Evolutionary conservation across 2,113 vertebrate genomes (phyloP).

Genomic region (Grammomys dolichurus): DNA sequence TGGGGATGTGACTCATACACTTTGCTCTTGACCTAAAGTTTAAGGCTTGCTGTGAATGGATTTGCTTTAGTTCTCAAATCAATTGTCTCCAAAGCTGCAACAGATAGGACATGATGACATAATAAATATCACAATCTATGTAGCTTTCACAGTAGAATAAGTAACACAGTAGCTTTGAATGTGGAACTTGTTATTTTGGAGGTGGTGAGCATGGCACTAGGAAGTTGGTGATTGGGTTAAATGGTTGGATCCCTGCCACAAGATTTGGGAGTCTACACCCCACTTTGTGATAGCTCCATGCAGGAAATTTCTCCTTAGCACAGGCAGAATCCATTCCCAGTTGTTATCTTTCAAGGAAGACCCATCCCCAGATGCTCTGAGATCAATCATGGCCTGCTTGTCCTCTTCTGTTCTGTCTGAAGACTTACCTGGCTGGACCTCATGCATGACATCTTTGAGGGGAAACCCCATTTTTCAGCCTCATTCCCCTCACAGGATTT

Average conservation of each 20-base stretch:
- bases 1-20: not conserved
- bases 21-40: not conserved
- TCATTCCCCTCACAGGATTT: not conserved
- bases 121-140: not conserved
- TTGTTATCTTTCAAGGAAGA: not conserved
- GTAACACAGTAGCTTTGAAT: not conserved
- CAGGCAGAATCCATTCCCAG: not conserved
- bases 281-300: not conserved
- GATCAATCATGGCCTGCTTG: not conserved
- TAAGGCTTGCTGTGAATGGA: not conserved
- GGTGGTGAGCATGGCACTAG: not conserved
- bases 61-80: constrained; percentile 4
- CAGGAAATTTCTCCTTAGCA: not conserved
- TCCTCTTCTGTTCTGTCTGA: not conserved
- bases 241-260: not conserved
- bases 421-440: not conserved
- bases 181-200: not conserved
- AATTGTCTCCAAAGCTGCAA: not conserved
- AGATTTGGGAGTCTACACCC: fast-evolving
- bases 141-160: not conserved
- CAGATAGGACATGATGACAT: not conserved
- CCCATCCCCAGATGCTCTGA: not conserved
- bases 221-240: not conserved
- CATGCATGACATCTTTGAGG: not conserved
- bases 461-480: not conserved